Base-by-base conservation (phyloP, 2,113 vertebrate species). In the Poicephalus meyeri region DNA sequence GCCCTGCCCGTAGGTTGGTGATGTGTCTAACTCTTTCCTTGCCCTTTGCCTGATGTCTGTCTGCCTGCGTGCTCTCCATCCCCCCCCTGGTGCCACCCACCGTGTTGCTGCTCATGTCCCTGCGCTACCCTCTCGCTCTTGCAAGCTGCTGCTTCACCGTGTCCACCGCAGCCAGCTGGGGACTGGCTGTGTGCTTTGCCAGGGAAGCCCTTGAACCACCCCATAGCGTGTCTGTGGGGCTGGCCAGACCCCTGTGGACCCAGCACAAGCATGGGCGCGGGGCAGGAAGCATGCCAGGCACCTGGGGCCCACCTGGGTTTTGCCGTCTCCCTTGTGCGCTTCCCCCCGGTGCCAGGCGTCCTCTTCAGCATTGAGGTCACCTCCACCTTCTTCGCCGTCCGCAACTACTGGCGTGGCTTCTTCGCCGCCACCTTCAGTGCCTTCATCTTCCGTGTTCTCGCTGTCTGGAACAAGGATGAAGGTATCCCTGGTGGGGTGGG, bases 351-450 rank as follows among this genome's bases (percentile, higher is more conserved):
- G 87, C 2, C 95, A 99, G 99, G 99, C 1, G 99, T 99, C 68
- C 98, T 99, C 56, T 99, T 99, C 98, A 99, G 99, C 97, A 99
- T 99, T 3, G 99, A 99, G 95, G 99, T 99, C 97, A 99, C 99
- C 10, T 99, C 99, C 60, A 99, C 99, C 10, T 99, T 99, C 98
- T 99, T 99, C 1, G 99, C 99, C 0, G 99, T 99, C 90, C 98
- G 99, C 80, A 99, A 99, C 97, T 99, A 99, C 83, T 99, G 99
- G 99, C 98, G 99, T 3, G 99, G 99, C n/a, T 99, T 99, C 97
- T 99, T 99, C 0, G 99, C 99, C 1, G 99, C 99, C 78, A 99
- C 99, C 47, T 99, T 99, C 97, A 99, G 99, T 47, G 99, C 99
- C 96, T 99, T 99, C 97, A 99, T 99, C 98, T 99, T 99, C 98